These are phyloP conservation scores for Eupsilia transversa DNA, from an alignment of 2,888 invertebrate genomes.

Conservation along the genomic window DNA sequence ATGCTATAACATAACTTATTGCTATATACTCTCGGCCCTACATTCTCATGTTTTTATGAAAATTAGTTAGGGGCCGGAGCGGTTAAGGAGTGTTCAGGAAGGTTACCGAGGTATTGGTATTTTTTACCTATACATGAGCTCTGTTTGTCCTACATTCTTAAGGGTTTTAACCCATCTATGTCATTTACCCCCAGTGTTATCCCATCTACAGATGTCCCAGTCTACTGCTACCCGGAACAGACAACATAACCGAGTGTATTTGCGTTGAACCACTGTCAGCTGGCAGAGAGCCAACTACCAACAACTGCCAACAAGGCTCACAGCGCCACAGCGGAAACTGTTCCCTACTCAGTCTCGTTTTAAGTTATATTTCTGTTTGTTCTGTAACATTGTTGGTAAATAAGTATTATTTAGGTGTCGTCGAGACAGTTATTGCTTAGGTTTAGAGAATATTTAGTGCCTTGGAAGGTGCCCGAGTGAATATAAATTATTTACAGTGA, in stretches of 20 bases:
- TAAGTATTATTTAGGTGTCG: neutral
- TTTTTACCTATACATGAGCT: neutral
- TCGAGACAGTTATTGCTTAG: conserved; percentile 18
- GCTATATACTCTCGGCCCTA: no score
- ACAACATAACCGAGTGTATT: conserved; percentile 11
- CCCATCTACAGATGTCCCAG: conserved; percentile 7
- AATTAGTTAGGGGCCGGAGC: neutral
- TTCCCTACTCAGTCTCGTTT: conserved; percentile 5
- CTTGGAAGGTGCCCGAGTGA: neutral
- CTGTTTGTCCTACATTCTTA: neutral
- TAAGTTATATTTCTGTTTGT: conserved; percentile 27
- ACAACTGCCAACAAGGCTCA: conserved; percentile 10
- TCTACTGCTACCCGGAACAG: conserved; percentile 12
- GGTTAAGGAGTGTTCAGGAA: neutral
- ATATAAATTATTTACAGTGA: neutral
- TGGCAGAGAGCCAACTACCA: conserved; percentile 42
- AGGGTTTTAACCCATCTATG: neutral
- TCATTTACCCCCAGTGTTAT: neutral
- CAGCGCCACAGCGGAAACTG: neutral
- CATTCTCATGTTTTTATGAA: neutral
- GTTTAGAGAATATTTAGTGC: conserved; percentile 7
- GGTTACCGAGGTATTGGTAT: neutral
- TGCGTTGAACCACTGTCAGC: conserved; percentile 8
- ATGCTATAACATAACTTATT: neutral
- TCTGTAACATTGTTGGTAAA: neutral